A percentile compares a stretch with the other conserved stretches of the same genome.
phyloP scores from a whole-genome alignment of 2,113 vertebrate species.

The Misgurnus anguillicaudatus region DNA sequence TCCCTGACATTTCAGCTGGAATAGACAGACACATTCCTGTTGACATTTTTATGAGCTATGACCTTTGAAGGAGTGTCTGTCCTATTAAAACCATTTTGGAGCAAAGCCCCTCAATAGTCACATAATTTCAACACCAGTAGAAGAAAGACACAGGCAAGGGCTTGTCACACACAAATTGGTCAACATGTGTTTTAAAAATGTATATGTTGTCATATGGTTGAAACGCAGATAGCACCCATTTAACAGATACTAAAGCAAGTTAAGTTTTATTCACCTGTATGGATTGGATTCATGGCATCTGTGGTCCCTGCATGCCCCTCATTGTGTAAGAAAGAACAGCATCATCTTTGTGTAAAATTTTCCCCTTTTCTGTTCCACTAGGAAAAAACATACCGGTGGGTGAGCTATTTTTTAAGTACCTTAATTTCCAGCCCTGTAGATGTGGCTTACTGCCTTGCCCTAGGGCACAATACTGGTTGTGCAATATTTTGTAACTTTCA shows the following conservation, averaged over 20 bases:
- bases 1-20: slow-evolving; percentile 42
- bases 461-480: too few species aligned
- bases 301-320: too few species aligned
- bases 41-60: slow-evolving; percentile 61
- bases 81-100: slow-evolving; percentile 58
- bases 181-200: too few species aligned
- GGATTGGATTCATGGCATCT: too few species aligned
- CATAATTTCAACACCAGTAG: slow-evolving; percentile 8
- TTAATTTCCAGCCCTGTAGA: too few species aligned
- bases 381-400: too few species aligned
- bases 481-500: neutral
- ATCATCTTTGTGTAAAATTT: too few species aligned
- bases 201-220: neutral
- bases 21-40: slow-evolving; percentile 48
- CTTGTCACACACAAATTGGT: neutral
- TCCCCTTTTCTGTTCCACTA: too few species aligned
- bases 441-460: too few species aligned
- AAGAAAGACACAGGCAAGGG: slow-evolving; percentile 1
- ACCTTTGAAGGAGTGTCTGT: slow-evolving; percentile 62
- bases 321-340: too few species aligned
- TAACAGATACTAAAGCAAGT: neutral
- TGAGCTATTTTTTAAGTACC: too few species aligned
- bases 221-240: neutral
- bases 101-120: slow-evolving; percentile 13
- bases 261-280: too few species aligned